Evolutionary conservation across 2,113 vertebrate species (phyloP).

Genomic region (Nothoprocta pentlandii): DNA sequence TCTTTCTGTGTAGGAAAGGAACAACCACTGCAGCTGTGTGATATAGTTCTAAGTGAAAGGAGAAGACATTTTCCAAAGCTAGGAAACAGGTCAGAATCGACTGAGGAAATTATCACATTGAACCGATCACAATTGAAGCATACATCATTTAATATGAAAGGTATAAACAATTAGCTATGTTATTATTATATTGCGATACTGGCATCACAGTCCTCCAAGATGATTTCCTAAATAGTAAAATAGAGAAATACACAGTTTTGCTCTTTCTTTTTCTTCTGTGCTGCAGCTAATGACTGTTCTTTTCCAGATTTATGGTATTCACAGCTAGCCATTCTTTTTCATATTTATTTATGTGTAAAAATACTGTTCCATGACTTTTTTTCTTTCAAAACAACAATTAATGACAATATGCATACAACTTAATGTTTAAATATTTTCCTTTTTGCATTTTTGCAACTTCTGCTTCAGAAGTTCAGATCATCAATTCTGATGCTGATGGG

Average conservation of each 20-base stretch:
- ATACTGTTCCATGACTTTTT: not conserved
- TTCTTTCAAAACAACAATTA: not conserved
- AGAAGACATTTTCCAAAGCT: not conserved
- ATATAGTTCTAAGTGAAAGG: not conserved
- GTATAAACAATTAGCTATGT: not conserved
- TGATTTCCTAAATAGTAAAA: not conserved
- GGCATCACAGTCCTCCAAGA: not conserved
- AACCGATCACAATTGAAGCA: not conserved
- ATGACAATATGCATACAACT: not conserved
- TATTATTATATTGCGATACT: not conserved
- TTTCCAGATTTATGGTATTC: not conserved
- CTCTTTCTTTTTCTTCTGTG: not conserved
- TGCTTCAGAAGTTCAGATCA: not conserved
- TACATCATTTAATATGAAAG: slow-evolving; percentile 11
- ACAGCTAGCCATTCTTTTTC: not conserved
- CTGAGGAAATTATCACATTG: not conserved
- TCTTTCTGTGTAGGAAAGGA: not conserved
- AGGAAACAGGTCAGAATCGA: not conserved
- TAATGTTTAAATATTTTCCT: not conserved
- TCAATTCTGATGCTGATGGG: not conserved
- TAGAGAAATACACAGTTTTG: not conserved
- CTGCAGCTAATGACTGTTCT: not conserved
- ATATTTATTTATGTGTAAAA: not conserved
- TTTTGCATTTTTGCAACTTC: slow-evolving; percentile 27
- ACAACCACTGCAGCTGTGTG: not conserved